Conservation (phyloP, 2,888 invertebrate genomes). For the Nipponacmea schrenckii region DNA sequence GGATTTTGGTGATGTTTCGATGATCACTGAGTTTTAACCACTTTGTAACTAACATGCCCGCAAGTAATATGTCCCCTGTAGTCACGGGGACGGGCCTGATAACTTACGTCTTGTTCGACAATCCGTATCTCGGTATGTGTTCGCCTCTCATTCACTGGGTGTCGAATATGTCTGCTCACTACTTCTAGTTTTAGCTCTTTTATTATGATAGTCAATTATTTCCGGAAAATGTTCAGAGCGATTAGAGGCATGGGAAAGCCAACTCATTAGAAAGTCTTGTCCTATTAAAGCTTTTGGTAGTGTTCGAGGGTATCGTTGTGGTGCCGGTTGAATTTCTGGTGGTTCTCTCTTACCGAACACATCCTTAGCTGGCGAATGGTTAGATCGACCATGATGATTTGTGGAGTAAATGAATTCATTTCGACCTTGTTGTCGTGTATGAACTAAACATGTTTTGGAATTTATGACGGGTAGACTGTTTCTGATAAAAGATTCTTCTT, state of each 20-base stretch:
- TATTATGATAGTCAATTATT: slow-evolving; percentile 26
- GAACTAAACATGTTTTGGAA: slow-evolving; percentile 45
- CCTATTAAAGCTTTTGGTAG: slow-evolving; percentile 39
- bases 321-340: neutral
- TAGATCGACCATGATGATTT: slow-evolving; percentile 23
- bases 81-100: no score
- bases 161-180: slow-evolving; percentile 18
- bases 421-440: slow-evolving; percentile 34
- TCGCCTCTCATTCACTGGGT: neutral
- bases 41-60: no score
- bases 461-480: slow-evolving; percentile 44
- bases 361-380: neutral
- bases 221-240: slow-evolving; percentile 46
- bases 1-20: no score
- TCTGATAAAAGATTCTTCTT: slow-evolving; percentile 23
- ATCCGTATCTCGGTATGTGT: no score
- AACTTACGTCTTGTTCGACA: no score
- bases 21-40: no score
- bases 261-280: slow-evolving; percentile 47
- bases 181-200: slow-evolving; percentile 12
- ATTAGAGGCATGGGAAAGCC: slow-evolving; percentile 48
- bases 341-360: neutral
- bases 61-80: no score
- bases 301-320: slow-evolving; percentile 9
- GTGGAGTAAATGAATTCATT: slow-evolving; percentile 28